A percentile compares a stretch with the other conserved stretches of the same genome.
These are phyloP conservation scores for Lingula anatina DNA, from an alignment of 2,888 invertebrate genomes.

Conservation along the genomic window DNA sequence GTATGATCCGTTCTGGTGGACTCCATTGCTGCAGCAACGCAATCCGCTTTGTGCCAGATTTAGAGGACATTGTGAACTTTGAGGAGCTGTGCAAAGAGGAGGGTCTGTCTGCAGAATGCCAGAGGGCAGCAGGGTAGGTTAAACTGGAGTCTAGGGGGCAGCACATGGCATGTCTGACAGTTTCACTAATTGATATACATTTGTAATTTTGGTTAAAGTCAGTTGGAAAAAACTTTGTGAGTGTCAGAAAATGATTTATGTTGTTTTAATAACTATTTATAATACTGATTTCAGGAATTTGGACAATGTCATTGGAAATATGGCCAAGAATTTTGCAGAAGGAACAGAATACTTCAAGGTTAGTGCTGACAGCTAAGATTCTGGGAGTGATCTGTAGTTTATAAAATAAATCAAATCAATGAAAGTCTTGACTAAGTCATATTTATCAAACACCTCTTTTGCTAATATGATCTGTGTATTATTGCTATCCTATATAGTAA, in stretches of 20 bases:
- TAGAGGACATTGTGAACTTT: conserved; percentile 64
- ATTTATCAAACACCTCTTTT: no score
- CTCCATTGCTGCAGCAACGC: conserved; percentile 88
- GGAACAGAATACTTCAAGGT: conserved; percentile 81
- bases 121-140: conserved; percentile 45
- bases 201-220: background rate
- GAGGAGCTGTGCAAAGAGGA: conserved; percentile 63
- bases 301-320: conserved; percentile 70
- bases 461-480: no score
- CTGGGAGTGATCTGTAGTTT: no score
- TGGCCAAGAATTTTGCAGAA: conserved; percentile 78
- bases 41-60: conserved; percentile 80
- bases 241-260: no score
- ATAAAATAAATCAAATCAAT: no score
- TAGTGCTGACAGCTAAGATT: no score
- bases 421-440: no score
- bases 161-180: no score
- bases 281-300: conserved; percentile 60
- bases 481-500: no score
- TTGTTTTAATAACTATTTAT: no score
- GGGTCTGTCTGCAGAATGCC: conserved; percentile 60
- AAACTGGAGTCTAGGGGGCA: background rate
- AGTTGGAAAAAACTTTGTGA: background rate
- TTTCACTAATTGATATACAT: no score
- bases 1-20: conserved; percentile 89